Evolutionary conservation across 2,888 invertebrate species (phyloP).

Genomic region (Drosophila siamana): DNA sequence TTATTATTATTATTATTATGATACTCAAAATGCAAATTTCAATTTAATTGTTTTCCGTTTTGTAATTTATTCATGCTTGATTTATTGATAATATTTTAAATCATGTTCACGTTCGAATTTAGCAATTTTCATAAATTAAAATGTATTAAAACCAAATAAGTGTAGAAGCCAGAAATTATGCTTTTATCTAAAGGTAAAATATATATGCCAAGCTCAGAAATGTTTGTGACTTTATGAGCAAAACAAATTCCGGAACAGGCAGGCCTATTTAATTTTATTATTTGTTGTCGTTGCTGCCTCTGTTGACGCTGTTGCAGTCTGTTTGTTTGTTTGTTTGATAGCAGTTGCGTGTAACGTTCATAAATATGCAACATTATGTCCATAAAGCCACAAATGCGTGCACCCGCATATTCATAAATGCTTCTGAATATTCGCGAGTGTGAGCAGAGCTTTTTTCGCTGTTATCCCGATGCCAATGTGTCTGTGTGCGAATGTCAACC

Average conservation of each 20-base stretch:
- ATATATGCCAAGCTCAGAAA: too few relatives aligned
- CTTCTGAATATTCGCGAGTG: slow-evolving; percentile 4
- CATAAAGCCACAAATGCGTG: slow-evolving; percentile 60
- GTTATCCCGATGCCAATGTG: background rate
- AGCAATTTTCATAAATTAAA: background rate
- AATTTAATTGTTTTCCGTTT: background rate
- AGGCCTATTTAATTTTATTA: slow-evolving; percentile 3
- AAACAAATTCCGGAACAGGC: background rate
- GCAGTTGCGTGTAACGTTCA: slow-evolving; percentile 21
- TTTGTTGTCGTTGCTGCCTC: slow-evolving; percentile 28
- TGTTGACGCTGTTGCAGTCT: slow-evolving; percentile 28
- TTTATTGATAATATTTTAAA: background rate
- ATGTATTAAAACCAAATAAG: background rate
- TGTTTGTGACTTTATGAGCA: background rate
- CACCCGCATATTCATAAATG: slow-evolving; percentile 42
- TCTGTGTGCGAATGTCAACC: slow-evolving; percentile 17
- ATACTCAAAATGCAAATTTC: too few relatives aligned
- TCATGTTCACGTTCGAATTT: background rate
- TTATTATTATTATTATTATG: too few relatives aligned
- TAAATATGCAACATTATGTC: slow-evolving; percentile 58
- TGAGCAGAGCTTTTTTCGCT: background rate
- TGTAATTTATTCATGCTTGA: background rate
- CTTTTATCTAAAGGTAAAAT: too few relatives aligned
- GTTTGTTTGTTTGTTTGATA: slow-evolving; percentile 28
- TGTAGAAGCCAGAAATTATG: background rate